Base-by-base conservation (phyloP, 2,113 vertebrate species). In the Archocentrus centrarchus region DNA sequence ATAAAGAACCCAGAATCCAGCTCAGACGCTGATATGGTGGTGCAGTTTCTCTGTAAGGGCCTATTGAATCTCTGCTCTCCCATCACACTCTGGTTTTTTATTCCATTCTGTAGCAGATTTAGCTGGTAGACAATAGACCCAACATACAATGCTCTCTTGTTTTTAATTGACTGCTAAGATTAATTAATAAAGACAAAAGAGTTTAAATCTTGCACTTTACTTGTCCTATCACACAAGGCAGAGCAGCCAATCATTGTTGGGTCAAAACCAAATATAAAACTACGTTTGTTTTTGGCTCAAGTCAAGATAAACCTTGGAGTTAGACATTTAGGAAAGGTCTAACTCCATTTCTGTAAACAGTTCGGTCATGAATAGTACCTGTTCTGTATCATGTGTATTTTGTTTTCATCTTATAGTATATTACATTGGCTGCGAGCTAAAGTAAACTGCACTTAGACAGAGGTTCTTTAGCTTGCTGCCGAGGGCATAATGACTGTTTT, bases 1-100 rank as follows among this genome's bases (percentile, higher is more conserved):
- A 90, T 93, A 86, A 93, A 77, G 22, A 78, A 53, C 32, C 63
- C 85, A 82, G 88, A 83, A 62, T 76, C 68, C 20, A 32, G 60
- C 59, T 24, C 80, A 75, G 89, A 75, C 17, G 2, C 63, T 7
- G 58, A 62, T 88, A 37, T 47, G 82, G 81, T 61, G 68, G 59
- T 58, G 83, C 57, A 30, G 27, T 70, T n/a, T 75, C 76, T 82
- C 59, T 79, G 3, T 44, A 73, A 59, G 70, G 20, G 15, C 68
- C 85, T 70, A 79, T 85, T 76, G 77, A 92, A 62, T 87, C 35
- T 27, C 53, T 47, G 35, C 55, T 62, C 24, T 82, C 90, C 77
- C 87, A 66, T 3, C 75, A 90, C 88, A 86, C 58, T 17, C 15
- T 2, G 37, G 44, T 77, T 77, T 82, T 81, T 64, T 57, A 39